phyloP scores from a whole-genome alignment of 2,888 invertebrate species.

The Chouioia cunea region DNA sequence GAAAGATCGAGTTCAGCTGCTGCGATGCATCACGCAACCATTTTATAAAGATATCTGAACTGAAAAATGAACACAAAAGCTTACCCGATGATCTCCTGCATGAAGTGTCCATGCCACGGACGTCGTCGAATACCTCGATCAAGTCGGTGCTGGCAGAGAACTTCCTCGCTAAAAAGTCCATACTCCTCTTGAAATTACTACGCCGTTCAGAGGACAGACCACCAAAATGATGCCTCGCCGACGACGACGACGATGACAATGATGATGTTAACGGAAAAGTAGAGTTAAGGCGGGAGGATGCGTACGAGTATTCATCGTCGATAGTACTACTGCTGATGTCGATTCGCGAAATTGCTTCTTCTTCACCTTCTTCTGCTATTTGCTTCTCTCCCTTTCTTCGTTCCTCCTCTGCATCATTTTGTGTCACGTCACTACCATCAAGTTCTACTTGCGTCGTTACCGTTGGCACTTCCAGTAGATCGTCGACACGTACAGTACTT shows the following conservation, averaged over 20 bases:
- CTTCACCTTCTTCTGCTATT: too few relatives aligned
- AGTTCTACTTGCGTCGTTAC: neutral
- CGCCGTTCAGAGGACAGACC: slow-evolving; percentile 67
- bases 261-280: slow-evolving; percentile 30
- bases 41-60: too few relatives aligned
- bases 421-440: slow-evolving; percentile 35
- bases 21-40: too few relatives aligned
- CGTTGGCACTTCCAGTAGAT: too few relatives aligned
- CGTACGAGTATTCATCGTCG: neutral
- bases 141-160: slow-evolving; percentile 64
- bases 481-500: too few relatives aligned
- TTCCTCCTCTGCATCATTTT: neutral
- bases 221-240: slow-evolving; percentile 56
- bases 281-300: slow-evolving; percentile 38
- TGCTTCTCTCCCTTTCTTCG: too few relatives aligned
- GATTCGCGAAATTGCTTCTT: neutral
- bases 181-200: slow-evolving; percentile 67
- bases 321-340: slow-evolving; percentile 14
- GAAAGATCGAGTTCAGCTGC: neutral
- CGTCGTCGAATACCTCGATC: slow-evolving; percentile 58
- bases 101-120: slow-evolving; percentile 34
- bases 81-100: slow-evolving; percentile 43
- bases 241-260: slow-evolving; percentile 47
- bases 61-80: neutral
- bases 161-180: slow-evolving; percentile 67